A percentile compares a stretch with the other conserved stretches of the same genome.
These are phyloP conservation scores for Masticophis lateralis DNA, from an alignment of 2,797 vertebrate genomes.

Conservation along the genomic window DNA sequence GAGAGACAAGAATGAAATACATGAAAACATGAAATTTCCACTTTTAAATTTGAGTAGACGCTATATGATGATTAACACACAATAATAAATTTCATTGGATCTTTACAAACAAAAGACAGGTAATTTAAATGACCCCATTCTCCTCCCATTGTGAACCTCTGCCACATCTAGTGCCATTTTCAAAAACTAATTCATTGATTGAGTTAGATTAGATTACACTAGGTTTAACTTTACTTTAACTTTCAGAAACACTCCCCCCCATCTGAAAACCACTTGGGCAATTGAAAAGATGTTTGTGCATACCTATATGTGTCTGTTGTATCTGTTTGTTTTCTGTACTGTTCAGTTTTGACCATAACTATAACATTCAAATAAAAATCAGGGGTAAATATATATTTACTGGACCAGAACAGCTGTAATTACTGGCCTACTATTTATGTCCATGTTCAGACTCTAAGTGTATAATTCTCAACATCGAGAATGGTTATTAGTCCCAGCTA, in stretches of 20 bases:
- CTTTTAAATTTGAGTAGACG: neutral
- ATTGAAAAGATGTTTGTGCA: neutral
- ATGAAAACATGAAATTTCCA: neutral
- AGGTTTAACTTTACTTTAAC: neutral
- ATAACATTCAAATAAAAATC: conserved; percentile 7
- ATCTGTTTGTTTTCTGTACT: neutral
- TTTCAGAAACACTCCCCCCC: neutral
- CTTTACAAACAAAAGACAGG: neutral
- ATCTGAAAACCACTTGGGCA: neutral
- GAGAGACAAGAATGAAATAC: neutral
- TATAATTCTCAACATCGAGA: conserved; percentile 21
- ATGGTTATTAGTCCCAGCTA: conserved; percentile 16
- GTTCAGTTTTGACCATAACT: neutral
- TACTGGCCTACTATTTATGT: conserved; percentile 14
- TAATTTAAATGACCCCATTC: neutral
- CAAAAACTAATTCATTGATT: neutral
- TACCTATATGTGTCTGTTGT: neutral
- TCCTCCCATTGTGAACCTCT: neutral
- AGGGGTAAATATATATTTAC: conserved; percentile 6
- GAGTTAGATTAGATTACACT: neutral
- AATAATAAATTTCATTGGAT: neutral
- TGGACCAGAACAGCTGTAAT: conserved; percentile 12
- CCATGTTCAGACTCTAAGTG: conserved; percentile 4
- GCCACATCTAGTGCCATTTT: neutral
- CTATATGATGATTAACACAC: neutral